Conservation (phyloP, 2,888 invertebrate species). For the Ophioninae sp. region DNA sequence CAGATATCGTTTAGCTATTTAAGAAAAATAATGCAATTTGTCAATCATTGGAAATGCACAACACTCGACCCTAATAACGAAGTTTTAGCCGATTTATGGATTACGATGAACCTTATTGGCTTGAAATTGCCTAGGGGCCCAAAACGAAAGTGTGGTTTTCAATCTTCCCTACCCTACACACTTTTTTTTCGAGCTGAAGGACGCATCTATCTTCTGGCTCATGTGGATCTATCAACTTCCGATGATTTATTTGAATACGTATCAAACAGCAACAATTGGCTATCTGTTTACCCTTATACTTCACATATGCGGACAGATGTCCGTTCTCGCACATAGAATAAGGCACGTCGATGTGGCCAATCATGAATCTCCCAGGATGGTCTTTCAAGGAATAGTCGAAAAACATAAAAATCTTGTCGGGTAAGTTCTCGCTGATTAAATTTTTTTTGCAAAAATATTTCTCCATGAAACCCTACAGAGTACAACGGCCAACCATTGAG, state of each 20-base stretch:
- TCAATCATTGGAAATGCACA: not conserved
- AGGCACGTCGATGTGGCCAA: constrained; percentile 23
- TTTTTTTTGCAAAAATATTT: not conserved
- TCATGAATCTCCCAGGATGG: not conserved
- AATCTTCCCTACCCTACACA: constrained; percentile 29
- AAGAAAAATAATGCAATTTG: not conserved
- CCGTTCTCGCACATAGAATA: constrained; percentile 44
- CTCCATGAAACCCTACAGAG: not conserved
- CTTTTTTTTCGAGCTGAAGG: constrained; percentile 30
- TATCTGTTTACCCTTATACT: constrained; percentile 49
- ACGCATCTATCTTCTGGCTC: constrained; percentile 35
- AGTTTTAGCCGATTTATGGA: not conserved
- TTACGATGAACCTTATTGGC: not conserved
- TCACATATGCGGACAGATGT: constrained; percentile 49
- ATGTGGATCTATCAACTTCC: constrained; percentile 52
- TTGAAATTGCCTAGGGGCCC: constrained; percentile 5
- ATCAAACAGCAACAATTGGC: constrained; percentile 47
- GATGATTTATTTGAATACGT: constrained; percentile 44
- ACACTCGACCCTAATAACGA: not conserved
- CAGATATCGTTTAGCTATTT: not conserved
- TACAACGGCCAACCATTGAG: too few species aligned
- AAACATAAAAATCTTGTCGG: constrained; percentile 45
- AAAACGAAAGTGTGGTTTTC: constrained; percentile 27
- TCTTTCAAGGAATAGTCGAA: constrained; percentile 30
- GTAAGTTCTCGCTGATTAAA: not conserved